Evolutionary conservation across 2,797 vertebrate species (phyloP), one percentile per base, ranked within the genome.

Genomic region (Spea hammondii): DNA sequence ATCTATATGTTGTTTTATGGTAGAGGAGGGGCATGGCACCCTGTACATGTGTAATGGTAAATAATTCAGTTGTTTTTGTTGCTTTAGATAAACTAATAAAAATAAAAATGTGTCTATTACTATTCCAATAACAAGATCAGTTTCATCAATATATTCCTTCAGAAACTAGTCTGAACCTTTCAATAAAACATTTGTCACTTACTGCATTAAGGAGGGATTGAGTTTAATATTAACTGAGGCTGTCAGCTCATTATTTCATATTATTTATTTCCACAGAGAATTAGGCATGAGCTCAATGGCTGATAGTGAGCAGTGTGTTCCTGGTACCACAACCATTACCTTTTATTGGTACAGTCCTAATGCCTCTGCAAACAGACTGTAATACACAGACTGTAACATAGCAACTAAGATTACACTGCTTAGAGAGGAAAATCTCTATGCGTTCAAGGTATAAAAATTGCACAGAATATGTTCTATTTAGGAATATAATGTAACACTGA

Each of bases 281-380:
- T 51, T 4, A 77, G 74, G 62, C 79, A 81, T 72, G 79, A 64
- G 74, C 65, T 57, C 62, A 8, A 64, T 17, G 54, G 54, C 62
- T 81, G 79, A 72, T 71, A 62, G 14, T 32, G 70, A 62, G 74
- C 69, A 81, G 51, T 49, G 70, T 68, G 74, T 81, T 68, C 79
- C 79, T 72, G 79, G 79, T 60, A 81, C 74, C 68, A 76, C 53
- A 72, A 44, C 51, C 69, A 81, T 81, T 81, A 81, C 47, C 62
- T 1, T 59, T 54, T 76, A 76, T 64, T 77, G 69, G 69, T 60
- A 47, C 64, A 60, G 71, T 46, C 54, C n/a, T 57, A 68, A 68
- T 72, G 64, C 60, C 14, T 81, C 64, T 68, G 55, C 64, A 80
- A 80, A 76, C 79, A 77, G 7, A 81, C 14, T 32, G 62, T 48